Evolutionary conservation across 92 coral and sea anemone genomes (phyloP).

Genomic region (Heteractis magnifica): DNA sequence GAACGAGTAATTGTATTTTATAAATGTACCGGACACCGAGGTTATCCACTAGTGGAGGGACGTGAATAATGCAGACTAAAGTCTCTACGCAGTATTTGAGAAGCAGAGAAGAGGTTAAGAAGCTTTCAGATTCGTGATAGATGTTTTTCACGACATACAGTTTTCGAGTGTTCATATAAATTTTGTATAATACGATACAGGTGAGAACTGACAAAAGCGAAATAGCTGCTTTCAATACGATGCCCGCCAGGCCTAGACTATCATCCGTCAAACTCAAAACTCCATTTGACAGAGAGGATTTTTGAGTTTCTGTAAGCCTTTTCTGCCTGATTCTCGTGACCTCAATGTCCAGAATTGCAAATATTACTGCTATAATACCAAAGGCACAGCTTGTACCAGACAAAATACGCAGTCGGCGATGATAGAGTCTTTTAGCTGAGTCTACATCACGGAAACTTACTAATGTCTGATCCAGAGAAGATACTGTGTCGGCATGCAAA

Average conservation of each 20-base stretch:
- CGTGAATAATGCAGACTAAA: conserved; percentile 67
- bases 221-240: conserved; percentile 60
- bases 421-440: conserved; percentile 70
- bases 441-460: conserved; percentile 72
- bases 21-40: conserved; percentile 79
- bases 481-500: conserved; percentile 13
- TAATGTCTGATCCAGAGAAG: conserved; percentile 68
- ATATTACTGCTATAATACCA: conserved; percentile 61
- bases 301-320: conserved; percentile 11
- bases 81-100: conserved; percentile 67
- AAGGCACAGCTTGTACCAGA: conserved; percentile 67
- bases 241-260: conserved; percentile 58
- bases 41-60: conserved; percentile 77
- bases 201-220: conserved; percentile 73
- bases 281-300: conserved; percentile 25
- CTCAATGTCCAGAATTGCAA: conserved; percentile 83
- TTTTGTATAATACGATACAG: conserved; percentile 67
- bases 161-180: conserved; percentile 67
- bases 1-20: conserved; percentile 85
- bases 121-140: conserved; percentile 79
- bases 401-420: conserved; percentile 64
- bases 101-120: conserved; percentile 65
- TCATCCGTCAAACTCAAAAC: conserved; percentile 36
- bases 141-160: conserved; percentile 78
- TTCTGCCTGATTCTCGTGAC: conserved; percentile 47